Base-by-base conservation (phyloP, 2,797 vertebrate species). In the Gambusia yucatana region DNA sequence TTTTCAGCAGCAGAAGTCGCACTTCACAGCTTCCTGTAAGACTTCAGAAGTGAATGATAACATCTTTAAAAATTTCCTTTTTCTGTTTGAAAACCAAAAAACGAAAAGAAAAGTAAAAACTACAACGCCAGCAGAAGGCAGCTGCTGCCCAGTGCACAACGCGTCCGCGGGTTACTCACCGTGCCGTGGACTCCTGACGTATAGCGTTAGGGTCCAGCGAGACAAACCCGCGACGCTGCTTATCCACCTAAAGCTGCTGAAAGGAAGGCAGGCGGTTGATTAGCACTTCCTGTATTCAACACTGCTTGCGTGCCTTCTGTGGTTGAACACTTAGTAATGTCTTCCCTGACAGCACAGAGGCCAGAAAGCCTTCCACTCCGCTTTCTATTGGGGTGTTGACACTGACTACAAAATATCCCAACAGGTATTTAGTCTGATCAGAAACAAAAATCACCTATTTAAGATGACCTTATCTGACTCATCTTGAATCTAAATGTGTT, bases 211-310 rank as follows among this genome's bases (percentile, higher is more conserved):
- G 47, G 78, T 63, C 74, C 75, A n/a, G 43, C 16, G 2, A 30
- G n/a, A 0, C 36, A 9, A 59, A 48, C 16, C 57, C 44, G 33
- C 74, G 0, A 4, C 0, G 1, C 8, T 36, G 1, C 52, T 72
- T 52, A 61, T 73, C 67, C 61, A 65, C 28, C 48, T 36, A 50
- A 72, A 41, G 4, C 28, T 52, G 16, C 30, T 36, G 63, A 85
- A 81, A 84, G 82, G 77, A 85, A 81, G 82, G 17, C 59, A 72
- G 75, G 78, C 30, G 50, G 77, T 20, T 72, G 67, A n/a, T 72
- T 79, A 74, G 44, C 78, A 87, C 85, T 92, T 92, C 91, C 91
- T 92, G 79, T 80, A 86, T 92, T 80, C 73, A 78, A 77, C 76
- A 59, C 28, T 72, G 33, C 76, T 52, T 70, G 83, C 44, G 36